Evolutionary conservation across 1,140 invertebrate genomes (phyloP).

Genomic region (Tribolium castaneum): DNA sequence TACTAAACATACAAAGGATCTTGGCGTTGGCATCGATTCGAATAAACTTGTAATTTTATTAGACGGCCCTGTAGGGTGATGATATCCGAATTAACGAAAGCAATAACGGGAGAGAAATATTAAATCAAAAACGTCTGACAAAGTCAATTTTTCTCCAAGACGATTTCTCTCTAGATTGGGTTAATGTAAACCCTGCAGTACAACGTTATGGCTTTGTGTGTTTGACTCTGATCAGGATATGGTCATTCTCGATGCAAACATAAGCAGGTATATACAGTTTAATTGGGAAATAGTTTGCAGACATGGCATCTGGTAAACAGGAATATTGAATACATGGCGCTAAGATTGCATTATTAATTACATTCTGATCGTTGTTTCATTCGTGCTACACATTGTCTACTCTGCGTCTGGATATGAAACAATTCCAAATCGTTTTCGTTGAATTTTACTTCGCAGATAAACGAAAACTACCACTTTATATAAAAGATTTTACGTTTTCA

Average conservation of each 20-base stretch:
- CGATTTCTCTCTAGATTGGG: no score
- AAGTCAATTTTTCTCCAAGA: neutral
- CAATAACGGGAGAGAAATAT: neutral
- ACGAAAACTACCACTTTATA: neutral
- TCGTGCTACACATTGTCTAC: neutral
- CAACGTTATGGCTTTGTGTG: no score
- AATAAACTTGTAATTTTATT: constrained; percentile 42
- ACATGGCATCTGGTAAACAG: constrained; percentile 7
- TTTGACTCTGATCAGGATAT: neutral
- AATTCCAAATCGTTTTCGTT: neutral
- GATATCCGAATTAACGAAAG: constrained; percentile 2
- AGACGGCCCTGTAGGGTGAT: neutral
- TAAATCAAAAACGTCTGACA: neutral
- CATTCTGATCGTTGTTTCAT: constrained; percentile 34
- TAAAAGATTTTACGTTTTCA: no score
- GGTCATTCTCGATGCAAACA: neutral
- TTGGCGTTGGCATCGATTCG: constrained; percentile 31
- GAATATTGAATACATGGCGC: neutral
- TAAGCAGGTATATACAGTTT: neutral
- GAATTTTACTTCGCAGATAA: neutral
- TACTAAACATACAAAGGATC: constrained; percentile 40
- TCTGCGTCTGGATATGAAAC: neutral
- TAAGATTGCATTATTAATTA: constrained; percentile 32
- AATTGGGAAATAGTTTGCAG: constrained; percentile 30
- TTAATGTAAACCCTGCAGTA: no score